Evolutionary conservation across 92 coral and sea anemone species (phyloP).

Genomic region (Epizoanthus ramosus): DNA sequence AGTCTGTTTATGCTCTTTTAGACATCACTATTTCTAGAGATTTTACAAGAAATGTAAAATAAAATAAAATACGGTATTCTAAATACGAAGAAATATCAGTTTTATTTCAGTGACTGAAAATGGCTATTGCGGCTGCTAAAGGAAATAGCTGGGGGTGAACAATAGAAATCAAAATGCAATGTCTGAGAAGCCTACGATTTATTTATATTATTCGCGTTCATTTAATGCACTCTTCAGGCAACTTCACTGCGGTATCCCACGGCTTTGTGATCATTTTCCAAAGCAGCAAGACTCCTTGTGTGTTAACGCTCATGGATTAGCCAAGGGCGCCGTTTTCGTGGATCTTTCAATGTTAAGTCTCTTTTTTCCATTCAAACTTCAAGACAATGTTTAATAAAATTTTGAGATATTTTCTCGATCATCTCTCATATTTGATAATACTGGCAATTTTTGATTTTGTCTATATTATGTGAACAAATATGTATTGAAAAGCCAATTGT

Average conservation of each 20-base stretch:
- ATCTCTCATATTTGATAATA: no score
- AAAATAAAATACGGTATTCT: not conserved
- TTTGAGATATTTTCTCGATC: no score
- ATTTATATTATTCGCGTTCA: not conserved
- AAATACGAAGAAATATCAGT: no score
- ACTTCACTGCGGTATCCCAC: not conserved
- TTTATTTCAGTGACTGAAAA: no score
- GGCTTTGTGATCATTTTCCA: not conserved
- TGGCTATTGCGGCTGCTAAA: no score
- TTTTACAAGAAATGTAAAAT: not conserved
- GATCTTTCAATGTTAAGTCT: not conserved
- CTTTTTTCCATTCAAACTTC: no score
- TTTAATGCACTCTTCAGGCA: not conserved
- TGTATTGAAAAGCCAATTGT: not conserved
- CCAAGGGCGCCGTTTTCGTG: not conserved
- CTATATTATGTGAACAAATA: no score
- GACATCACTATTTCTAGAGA: not conserved
- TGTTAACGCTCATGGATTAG: conserved; percentile 12
- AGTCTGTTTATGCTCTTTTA: not conserved
- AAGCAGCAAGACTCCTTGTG: conserved; percentile 1
- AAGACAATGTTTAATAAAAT: no score
- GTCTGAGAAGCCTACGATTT: not conserved
- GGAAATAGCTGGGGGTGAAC: no score
- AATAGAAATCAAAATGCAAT: no score
- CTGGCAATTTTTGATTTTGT: no score